These are phyloP conservation scores for Perognathus longimembris DNA, from an alignment of 2,113 vertebrate genomes.

Conservation along the genomic window DNA sequence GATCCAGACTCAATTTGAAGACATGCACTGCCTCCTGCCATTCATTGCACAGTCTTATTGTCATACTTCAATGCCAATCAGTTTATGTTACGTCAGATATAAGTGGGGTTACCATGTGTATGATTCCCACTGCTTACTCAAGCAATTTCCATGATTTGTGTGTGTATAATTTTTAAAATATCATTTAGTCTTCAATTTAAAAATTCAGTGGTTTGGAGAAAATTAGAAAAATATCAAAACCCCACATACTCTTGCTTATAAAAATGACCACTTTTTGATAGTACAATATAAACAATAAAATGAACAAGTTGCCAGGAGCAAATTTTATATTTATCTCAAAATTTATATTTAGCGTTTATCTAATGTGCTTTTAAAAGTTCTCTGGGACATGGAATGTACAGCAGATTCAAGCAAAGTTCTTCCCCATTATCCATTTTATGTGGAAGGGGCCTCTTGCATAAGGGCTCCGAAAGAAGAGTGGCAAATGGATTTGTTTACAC, in stretches of 20 bases:
- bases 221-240: background rate
- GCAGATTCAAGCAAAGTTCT: background rate
- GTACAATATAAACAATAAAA: background rate
- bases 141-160: background rate
- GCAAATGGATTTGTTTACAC: background rate
- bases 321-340: background rate
- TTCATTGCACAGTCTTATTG: accelerated
- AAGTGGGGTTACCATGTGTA: background rate
- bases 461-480: background rate
- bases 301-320: background rate
- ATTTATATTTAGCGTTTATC: too few species aligned
- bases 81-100: too few species aligned
- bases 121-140: too few species aligned
- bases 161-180: background rate
- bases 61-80: background rate
- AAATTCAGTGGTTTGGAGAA: background rate
- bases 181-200: background rate
- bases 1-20: accelerated
- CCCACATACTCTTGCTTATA: background rate
- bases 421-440: too few species aligned
- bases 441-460: accelerated
- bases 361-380: background rate
- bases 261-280: background rate
- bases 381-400: background rate
- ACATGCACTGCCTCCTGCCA: accelerated